A percentile compares a stretch with the other conserved stretches of the same genome.
phyloP scores from a whole-genome alignment of 2,888 invertebrate species.

The Drosophila vallismaia region DNA sequence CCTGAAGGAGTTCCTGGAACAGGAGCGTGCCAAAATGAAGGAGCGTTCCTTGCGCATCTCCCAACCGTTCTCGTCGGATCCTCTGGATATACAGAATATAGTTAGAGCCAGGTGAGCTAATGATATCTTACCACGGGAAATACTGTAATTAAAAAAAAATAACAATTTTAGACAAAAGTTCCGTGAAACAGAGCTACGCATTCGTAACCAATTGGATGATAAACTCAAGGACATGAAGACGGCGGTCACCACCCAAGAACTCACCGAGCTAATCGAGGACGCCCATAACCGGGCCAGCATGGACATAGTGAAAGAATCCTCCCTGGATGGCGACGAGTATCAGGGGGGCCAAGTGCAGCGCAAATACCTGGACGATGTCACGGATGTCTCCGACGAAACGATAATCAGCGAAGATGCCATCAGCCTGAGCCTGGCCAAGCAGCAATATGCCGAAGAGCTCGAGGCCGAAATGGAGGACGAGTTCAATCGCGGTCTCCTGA shows the following conservation, averaged over 20 bases:
- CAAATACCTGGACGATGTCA: slow-evolving; percentile 72
- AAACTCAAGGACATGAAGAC: slow-evolving; percentile 48
- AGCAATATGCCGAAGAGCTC: slow-evolving; percentile 71
- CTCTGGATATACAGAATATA: slow-evolving; percentile 80
- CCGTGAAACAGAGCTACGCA: slow-evolving; percentile 79
- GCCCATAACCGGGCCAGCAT: slow-evolving; percentile 21
- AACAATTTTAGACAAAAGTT: slow-evolving; percentile 70
- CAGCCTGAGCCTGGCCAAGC: slow-evolving; percentile 71
- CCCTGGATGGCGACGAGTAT: slow-evolving; percentile 45
- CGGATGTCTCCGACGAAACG: slow-evolving; percentile 72
- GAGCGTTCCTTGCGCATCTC: slow-evolving; percentile 75
- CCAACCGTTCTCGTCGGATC: slow-evolving; percentile 79
- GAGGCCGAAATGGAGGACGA: slow-evolving; percentile 79
- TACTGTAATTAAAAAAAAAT: too few species aligned
- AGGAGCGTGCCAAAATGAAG: slow-evolving; percentile 80
- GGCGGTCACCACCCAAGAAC: slow-evolving; percentile 9
- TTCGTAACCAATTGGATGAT: slow-evolving; percentile 75
- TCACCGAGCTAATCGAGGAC: slow-evolving; percentile 52
- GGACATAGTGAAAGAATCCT: slow-evolving; percentile 46
- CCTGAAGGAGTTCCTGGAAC: slow-evolving; percentile 81
- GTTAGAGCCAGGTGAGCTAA: slow-evolving; percentile 77
- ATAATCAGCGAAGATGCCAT: slow-evolving; percentile 68
- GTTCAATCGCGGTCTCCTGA: slow-evolving; percentile 84
- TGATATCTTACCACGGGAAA: too few species aligned
- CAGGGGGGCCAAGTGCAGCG: slow-evolving; percentile 45